Percentiles rank a stretch among this genome's conserved stretches.
phyloP scores from a whole-genome alignment of 2,113 vertebrate species.

The Albula glossodonta region DNA sequence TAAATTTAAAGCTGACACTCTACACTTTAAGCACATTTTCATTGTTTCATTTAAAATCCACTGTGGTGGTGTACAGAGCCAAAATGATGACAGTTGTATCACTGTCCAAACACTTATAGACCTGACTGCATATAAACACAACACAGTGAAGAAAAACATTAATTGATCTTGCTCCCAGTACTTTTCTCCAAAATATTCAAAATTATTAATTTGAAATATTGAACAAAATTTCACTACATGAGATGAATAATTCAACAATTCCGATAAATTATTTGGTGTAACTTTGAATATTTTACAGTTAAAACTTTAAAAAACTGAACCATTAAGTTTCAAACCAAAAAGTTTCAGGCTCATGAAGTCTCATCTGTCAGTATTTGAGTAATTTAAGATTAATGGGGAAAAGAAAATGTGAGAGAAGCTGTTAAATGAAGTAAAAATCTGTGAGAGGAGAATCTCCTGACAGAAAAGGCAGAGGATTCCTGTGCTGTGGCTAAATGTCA shows the following conservation, averaged over 20 bases:
- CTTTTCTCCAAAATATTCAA: neutral
- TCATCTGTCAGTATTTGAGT: neutral
- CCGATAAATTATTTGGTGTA: slow-evolving; percentile 26
- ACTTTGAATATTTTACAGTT: slow-evolving; percentile 25
- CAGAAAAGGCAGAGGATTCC: neutral
- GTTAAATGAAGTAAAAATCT: neutral
- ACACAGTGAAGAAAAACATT: neutral
- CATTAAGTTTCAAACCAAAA: slow-evolving; percentile 5
- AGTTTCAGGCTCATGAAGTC: neutral
- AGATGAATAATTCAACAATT: slow-evolving; percentile 24
- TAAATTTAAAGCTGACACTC: too few species aligned
- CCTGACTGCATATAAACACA: neutral
- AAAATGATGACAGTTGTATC: neutral
- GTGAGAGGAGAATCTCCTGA: neutral
- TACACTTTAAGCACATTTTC: too few species aligned
- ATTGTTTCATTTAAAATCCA: too few species aligned
- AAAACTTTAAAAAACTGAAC: slow-evolving; percentile 10
- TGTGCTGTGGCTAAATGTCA: neutral
- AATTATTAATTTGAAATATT: slow-evolving; percentile 4
- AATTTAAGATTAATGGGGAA: neutral
- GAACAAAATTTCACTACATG: neutral
- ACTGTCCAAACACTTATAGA: neutral
- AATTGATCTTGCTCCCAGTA: neutral
- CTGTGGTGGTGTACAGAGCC: too few species aligned
- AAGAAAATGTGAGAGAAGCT: neutral